phyloP scores from a whole-genome alignment of 1,140 invertebrate species.

The Drosophila mojavensis region DNA sequence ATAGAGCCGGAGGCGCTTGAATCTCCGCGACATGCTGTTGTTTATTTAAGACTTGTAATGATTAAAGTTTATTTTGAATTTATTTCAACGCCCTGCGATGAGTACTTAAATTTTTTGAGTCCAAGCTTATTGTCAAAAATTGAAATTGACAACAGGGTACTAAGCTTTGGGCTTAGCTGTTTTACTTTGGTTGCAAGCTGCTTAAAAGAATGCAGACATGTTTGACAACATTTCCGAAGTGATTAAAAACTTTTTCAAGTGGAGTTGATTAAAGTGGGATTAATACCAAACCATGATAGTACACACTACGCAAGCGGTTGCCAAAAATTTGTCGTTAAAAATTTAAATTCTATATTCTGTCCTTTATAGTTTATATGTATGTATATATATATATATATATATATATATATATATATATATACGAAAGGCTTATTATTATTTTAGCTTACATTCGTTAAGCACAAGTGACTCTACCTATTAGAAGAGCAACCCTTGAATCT shows the following conservation, averaged over 20 bases:
- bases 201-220: conserved; percentile 40
- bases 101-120: background rate
- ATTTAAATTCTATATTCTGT: background rate
- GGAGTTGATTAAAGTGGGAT: conserved; percentile 57
- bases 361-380: too few relatives aligned
- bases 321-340: background rate
- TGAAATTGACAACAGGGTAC: background rate
- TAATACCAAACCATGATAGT: conserved; percentile 34
- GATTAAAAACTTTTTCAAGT: conserved; percentile 62
- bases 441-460: conserved; percentile 8
- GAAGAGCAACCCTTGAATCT: conserved; percentile 44
- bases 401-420: too few relatives aligned
- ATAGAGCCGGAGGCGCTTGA: background rate
- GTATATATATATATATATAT: too few relatives aligned
- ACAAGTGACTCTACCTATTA: conserved; percentile 16
- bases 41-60: too few relatives aligned
- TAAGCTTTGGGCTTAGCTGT: conserved; percentile 1
- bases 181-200: conserved; percentile 28
- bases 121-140: background rate
- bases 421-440: background rate
- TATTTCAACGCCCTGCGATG: too few relatives aligned
- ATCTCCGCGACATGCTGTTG: too few relatives aligned
- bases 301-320: background rate
- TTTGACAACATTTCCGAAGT: conserved; percentile 39
- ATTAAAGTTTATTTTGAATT: too few relatives aligned